Evolutionary conservation across 2,888 invertebrate species (phyloP).

Genomic region (Phragmatobia fuliginosa): DNA sequence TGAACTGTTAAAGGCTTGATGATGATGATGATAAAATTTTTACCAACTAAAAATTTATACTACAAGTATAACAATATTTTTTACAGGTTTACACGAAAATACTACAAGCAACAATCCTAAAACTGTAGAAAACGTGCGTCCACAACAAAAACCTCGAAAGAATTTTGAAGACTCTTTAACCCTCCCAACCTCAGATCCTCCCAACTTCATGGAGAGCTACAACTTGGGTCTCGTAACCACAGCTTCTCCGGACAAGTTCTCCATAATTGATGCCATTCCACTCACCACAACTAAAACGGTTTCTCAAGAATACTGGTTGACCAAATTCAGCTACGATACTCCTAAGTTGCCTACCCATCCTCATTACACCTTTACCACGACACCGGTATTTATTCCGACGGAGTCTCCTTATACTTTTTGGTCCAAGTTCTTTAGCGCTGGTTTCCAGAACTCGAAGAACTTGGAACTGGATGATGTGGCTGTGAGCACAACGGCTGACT

Average conservation of each 20-base stretch:
- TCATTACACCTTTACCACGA: not conserved
- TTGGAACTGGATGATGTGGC: not conserved
- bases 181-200: not conserved
- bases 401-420: not conserved
- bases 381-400: accelerated
- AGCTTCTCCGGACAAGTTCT: not conserved
- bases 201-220: not conserved
- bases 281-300: no score
- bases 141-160: not conserved
- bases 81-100: not conserved
- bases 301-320: not conserved
- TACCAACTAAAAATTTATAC: no score
- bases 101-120: not conserved
- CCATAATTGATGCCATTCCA: not conserved
- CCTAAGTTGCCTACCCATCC: not conserved
- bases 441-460: not conserved
- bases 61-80: not conserved
- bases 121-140: not conserved
- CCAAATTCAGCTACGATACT: not conserved
- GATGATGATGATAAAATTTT: no score
- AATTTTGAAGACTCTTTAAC: not conserved
- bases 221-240: not conserved
- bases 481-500: not conserved
- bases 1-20: no score
- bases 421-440: conserved; percentile 1